Evolutionary conservation across 2,113 vertebrate genomes (phyloP).

Genomic region (Crotalus viridis): DNA sequence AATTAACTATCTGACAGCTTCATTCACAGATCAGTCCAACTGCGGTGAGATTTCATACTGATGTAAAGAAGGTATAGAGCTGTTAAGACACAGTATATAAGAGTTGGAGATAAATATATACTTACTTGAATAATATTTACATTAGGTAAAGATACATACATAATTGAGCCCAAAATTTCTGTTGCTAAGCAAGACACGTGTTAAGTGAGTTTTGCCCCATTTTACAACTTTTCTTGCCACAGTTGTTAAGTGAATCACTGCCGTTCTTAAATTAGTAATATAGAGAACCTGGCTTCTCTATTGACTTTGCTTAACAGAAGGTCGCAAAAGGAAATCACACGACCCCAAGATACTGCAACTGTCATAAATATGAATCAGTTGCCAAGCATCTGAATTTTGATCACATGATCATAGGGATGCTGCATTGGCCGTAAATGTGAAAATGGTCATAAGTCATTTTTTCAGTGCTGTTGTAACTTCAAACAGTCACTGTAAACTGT

Average conservation of each 20-base stretch:
- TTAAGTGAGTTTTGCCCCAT: neutral
- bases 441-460: neutral
- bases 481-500: neutral
- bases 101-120: too few species aligned
- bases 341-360: neutral
- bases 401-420: neutral
- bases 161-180: neutral
- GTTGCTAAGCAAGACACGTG: neutral
- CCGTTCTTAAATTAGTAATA: neutral
- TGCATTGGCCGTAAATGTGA: neutral
- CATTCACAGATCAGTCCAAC: constrained; percentile 5
- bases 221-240: neutral
- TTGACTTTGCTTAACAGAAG: neutral
- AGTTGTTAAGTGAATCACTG: neutral
- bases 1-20: constrained; percentile 24
- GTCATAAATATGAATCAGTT: neutral
- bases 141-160: neutral
- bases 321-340: neutral
- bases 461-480: neutral
- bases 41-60: constrained; percentile 4
- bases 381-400: neutral
- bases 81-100: neutral
- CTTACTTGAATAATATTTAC: too few species aligned
- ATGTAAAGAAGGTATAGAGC: neutral
- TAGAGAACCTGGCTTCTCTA: neutral